Base-by-base conservation (phyloP, 2,888 invertebrate species). In the Lathronympha strigana region DNA sequence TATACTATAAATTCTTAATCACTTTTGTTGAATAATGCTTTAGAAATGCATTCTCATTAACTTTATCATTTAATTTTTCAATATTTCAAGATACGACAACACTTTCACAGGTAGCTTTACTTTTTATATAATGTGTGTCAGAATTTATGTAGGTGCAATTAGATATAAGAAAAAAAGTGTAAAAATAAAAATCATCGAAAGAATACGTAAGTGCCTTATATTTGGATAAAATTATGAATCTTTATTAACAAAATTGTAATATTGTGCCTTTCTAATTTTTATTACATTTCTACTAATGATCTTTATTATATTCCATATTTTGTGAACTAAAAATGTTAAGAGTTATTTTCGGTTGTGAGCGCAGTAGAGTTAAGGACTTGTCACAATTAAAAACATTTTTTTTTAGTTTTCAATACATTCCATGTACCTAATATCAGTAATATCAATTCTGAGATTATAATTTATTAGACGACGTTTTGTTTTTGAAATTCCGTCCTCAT, bases 401-500 rank as follows among this genome's bases (percentile, higher is more conserved):
- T 6, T 28, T 13, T 55, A 15, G 17, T 17, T 49, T 62, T 13
- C 67, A 43, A 50, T 51, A 63, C 58, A 66, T 67, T 68, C 64
- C 66, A 62, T 5, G 63, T 66, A 64, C 49, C 63, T 58, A 66
- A 61, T 58, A 45, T 53, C 58, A 67, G n/a, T n/a, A n/a, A n/a
- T n/a, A n/a, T n/a, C n/a, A 47, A 66, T 47, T 38, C 19, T 61
- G 68, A 61, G 61, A 69, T 67, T 71, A 72, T 69, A 61, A 72
- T 73, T 75, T 70, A 62, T 72, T 69, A 49, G 71, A 61, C 68
- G 63, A 67, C n/a, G 5, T 60, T 62, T 69, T 68, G 67, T 75
- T 68, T 73, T 77, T 77, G 80, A 83, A 78, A 83, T 83, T 89
- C 89, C 89, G 89, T 89, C 88, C 88, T 74, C 76, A 80, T 76